Percentiles rank a stretch among this genome's conserved stretches.
Conservation (phyloP, 2,797 vertebrate genomes). For the Acanthurus lineatus region DNA sequence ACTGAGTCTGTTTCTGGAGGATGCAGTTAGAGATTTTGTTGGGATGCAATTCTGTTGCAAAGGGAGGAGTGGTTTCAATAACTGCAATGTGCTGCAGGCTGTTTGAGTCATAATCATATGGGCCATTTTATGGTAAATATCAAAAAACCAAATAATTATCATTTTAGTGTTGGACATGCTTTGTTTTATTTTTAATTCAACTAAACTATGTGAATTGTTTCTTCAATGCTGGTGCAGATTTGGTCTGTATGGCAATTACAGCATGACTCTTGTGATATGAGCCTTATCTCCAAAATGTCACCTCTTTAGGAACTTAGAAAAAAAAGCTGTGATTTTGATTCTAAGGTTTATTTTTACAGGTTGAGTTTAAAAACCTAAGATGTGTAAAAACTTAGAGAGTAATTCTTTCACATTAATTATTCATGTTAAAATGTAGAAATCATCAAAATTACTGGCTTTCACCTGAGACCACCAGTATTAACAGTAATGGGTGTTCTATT, state of each 20-base stretch:
- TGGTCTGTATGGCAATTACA: background rate
- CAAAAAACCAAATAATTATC: conserved; percentile 1
- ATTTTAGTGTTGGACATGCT: background rate
- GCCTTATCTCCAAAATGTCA: background rate
- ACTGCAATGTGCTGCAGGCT: conserved; percentile 3
- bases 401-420: background rate
- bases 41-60: background rate
- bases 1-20: background rate
- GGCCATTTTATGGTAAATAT: background rate
- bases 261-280: background rate
- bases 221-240: background rate
- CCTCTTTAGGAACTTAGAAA: background rate
- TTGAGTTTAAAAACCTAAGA: background rate
- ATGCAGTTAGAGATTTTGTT: background rate
- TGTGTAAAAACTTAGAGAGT: background rate
- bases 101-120: conserved; percentile 7
- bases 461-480: conserved; percentile 5
- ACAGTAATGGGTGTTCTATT: background rate
- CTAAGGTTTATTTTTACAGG: background rate
- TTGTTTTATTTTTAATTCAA: conserved; percentile 8
- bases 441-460: background rate
- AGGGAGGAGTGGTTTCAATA: background rate
- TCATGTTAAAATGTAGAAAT: conserved; percentile 10
- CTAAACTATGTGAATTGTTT: background rate
- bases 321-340: background rate